Conservation (phyloP, 2,113 vertebrate species). For the Chaetodon auriga region DNA sequence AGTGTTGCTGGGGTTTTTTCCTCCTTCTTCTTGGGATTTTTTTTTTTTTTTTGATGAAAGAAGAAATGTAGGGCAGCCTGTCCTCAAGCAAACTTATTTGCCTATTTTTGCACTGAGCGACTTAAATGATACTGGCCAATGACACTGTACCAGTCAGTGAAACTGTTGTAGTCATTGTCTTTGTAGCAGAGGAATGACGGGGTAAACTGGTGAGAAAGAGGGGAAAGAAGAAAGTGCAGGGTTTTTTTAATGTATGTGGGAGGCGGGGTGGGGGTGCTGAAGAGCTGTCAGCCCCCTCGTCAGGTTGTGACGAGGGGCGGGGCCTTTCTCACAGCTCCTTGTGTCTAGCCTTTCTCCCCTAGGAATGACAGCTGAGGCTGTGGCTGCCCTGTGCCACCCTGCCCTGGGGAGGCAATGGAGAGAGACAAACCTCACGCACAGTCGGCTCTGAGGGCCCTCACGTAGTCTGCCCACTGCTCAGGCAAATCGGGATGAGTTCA, state of each 20-base stretch:
- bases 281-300: conserved; percentile 74
- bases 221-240: background rate
- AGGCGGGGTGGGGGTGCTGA: conserved; percentile 33
- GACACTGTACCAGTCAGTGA: conserved; percentile 30
- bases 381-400: conserved; percentile 71
- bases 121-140: conserved; percentile 13
- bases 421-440: conserved; percentile 74
- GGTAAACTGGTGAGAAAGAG: background rate
- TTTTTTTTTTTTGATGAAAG: conserved; percentile 29
- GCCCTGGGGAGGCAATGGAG: conserved; percentile 75
- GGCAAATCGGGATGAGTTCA: conserved; percentile 76
- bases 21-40: background rate
- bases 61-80: conserved; percentile 49
- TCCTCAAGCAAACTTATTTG: conserved; percentile 15
- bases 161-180: conserved; percentile 37
- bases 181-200: conserved; percentile 36
- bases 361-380: conserved; percentile 82
- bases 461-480: conserved; percentile 74
- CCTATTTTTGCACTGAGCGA: conserved; percentile 31
- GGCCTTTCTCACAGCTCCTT: conserved; percentile 84
- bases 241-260: conserved; percentile 34
- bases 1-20: conserved; percentile 39
- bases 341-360: conserved; percentile 83
- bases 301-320: conserved; percentile 62
- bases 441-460: conserved; percentile 74